Evolutionary conservation across 2,888 invertebrate genomes (phyloP).

Genomic region (Calameuta filiformis): DNA sequence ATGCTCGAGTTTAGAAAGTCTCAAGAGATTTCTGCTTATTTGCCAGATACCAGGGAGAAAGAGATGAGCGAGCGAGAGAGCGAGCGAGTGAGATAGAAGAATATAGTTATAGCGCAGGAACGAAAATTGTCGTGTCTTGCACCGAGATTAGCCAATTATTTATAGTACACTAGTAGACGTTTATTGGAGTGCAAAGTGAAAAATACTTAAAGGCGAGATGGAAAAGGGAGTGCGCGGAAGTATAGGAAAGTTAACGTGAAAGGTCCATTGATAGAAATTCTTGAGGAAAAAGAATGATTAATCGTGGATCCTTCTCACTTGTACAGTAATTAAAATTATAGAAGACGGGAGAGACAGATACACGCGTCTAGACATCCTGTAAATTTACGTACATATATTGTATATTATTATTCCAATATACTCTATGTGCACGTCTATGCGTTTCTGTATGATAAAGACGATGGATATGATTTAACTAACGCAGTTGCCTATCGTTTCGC

Average conservation of each 20-base stretch:
- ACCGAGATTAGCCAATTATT: not conserved
- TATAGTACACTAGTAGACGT: slow-evolving; percentile 9
- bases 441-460: not conserved
- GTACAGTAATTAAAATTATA: not conserved
- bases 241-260: not conserved
- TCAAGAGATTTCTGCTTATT: not conserved
- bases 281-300: not conserved
- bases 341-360: not conserved
- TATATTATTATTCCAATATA: not conserved
- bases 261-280: not conserved
- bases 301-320: not conserved
- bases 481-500: slow-evolving; percentile 41
- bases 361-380: not conserved
- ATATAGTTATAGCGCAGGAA: not conserved
- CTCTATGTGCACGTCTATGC: not conserved
- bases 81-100: not conserved
- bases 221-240: slow-evolving; percentile 7
- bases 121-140: not conserved
- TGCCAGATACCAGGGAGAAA: not conserved
- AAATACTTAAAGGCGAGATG: slow-evolving; percentile 17
- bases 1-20: not conserved
- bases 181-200: slow-evolving; percentile 9
- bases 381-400: not conserved
- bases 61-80: not conserved
- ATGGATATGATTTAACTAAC: not conserved